These are phyloP conservation scores for Anorthoa munda DNA, from an alignment of 2,888 invertebrate species.

Conservation along the genomic window DNA sequence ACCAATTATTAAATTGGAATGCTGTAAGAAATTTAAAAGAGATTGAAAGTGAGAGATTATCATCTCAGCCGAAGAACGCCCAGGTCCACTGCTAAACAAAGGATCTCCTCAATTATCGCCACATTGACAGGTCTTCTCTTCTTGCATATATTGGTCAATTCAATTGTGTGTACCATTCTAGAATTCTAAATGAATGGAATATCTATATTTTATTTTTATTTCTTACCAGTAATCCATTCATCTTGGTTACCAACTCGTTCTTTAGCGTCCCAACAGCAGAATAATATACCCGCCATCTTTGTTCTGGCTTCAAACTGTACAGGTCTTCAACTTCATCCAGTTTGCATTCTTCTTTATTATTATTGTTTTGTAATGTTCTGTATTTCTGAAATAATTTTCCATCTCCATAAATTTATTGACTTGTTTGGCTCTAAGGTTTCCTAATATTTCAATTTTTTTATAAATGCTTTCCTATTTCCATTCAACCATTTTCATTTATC, in stretches of 20 bases:
- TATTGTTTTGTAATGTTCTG: conserved; percentile 62
- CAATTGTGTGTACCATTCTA: too few relatives aligned
- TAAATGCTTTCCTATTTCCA: background rate
- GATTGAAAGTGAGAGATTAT: too few relatives aligned
- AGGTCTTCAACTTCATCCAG: conserved; percentile 68
- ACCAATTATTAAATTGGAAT: too few relatives aligned
- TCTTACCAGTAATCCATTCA: conserved; percentile 79
- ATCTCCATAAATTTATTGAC: too few relatives aligned
- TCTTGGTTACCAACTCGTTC: conserved; percentile 74
- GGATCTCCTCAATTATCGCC: background rate
- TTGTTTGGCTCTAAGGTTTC: too few relatives aligned
- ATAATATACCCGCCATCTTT: conserved; percentile 83
- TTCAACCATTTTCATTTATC: too few relatives aligned
- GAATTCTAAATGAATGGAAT: background rate
- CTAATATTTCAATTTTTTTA: too few relatives aligned
- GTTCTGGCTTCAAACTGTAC: conserved; percentile 72
- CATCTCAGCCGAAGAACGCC: too few relatives aligned
- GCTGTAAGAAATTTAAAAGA: too few relatives aligned
- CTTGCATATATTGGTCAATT: too few relatives aligned
- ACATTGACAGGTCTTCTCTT: too few relatives aligned
- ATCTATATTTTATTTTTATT: background rate
- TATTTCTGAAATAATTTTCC: conserved; percentile 73
- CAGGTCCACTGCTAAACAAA: too few relatives aligned
- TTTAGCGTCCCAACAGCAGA: conserved; percentile 72
- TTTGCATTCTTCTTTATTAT: conserved; percentile 54